Evolutionary conservation across 2,797 vertebrate species (phyloP).

Genomic region (Mus minutoides): DNA sequence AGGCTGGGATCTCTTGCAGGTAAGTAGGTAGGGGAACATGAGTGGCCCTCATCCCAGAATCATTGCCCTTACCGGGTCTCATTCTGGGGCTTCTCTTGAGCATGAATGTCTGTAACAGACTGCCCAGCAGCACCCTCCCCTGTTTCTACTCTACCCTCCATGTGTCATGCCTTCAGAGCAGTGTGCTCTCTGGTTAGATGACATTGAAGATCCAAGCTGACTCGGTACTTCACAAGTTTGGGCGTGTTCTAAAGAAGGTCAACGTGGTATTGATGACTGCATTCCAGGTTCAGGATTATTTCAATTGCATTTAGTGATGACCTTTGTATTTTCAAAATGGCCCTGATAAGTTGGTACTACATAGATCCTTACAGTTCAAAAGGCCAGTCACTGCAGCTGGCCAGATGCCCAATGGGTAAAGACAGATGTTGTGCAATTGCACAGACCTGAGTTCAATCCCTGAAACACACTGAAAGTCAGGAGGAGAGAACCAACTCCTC

Average conservation of each 20-base stretch:
- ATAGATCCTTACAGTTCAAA: not conserved
- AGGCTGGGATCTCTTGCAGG: not conserved
- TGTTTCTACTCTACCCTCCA: not conserved
- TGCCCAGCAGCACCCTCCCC: fast-evolving
- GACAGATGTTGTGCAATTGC: not conserved
- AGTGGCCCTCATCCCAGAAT: not conserved
- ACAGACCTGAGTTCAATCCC: not conserved
- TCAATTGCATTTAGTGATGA: not conserved
- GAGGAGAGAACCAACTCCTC: not conserved
- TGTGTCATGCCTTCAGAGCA: not conserved
- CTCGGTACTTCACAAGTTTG: not conserved
- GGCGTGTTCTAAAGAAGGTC: not conserved
- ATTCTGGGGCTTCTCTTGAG: not conserved
- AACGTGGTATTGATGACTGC: not conserved
- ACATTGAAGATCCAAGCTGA: not conserved
- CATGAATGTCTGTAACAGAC: not conserved
- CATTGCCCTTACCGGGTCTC: not conserved
- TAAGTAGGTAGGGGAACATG: not conserved
- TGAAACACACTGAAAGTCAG: not conserved
- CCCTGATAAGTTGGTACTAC: not conserved
- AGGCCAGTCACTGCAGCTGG: not conserved
- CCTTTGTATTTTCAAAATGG: not conserved
- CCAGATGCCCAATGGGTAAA: not conserved
- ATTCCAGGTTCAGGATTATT: not conserved
- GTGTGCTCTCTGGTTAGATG: not conserved